Percentiles rank a stretch among this genome's conserved stretches.
Evolutionary conservation across 92 coral and sea anemone species (phyloP).

Genomic region (Phenganax subtilis): DNA sequence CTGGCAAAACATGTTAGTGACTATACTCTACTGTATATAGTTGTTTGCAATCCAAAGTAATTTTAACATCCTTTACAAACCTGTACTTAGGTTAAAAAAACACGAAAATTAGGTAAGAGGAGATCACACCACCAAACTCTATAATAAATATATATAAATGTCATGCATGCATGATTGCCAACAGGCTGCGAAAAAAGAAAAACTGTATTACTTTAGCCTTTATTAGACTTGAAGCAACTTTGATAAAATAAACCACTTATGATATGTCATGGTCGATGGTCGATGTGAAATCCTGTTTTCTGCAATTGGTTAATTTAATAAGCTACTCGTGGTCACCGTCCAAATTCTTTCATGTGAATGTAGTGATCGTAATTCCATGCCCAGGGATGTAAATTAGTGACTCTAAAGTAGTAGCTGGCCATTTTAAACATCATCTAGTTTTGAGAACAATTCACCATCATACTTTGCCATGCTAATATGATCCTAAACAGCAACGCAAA

Average conservation of each 20-base stretch:
- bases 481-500: slow-evolving; percentile 1
- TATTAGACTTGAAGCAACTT: not conserved
- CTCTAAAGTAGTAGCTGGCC: not conserved
- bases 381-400: not conserved
- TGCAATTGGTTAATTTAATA: not conserved
- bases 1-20: not conserved
- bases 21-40: not conserved
- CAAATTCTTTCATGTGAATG: not conserved
- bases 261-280: not conserved
- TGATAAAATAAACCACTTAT: not conserved
- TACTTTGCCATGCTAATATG: slow-evolving; percentile 35
- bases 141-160: too few relatives aligned
- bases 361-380: too few relatives aligned
- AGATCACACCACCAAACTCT: too few relatives aligned
- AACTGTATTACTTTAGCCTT: not conserved
- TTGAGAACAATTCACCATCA: slow-evolving; percentile 36
- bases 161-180: too few relatives aligned
- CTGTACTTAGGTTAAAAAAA: too few relatives aligned
- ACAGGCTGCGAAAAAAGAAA: not conserved
- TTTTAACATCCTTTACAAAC: too few relatives aligned
- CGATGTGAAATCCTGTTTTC: not conserved
- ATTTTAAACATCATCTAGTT: slow-evolving; percentile 26
- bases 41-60: too few relatives aligned
- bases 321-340: not conserved
- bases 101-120: too few relatives aligned